These are phyloP conservation scores for Enteromius viviparus DNA, from an alignment of 2,797 vertebrate species.

Conservation along the genomic window DNA sequence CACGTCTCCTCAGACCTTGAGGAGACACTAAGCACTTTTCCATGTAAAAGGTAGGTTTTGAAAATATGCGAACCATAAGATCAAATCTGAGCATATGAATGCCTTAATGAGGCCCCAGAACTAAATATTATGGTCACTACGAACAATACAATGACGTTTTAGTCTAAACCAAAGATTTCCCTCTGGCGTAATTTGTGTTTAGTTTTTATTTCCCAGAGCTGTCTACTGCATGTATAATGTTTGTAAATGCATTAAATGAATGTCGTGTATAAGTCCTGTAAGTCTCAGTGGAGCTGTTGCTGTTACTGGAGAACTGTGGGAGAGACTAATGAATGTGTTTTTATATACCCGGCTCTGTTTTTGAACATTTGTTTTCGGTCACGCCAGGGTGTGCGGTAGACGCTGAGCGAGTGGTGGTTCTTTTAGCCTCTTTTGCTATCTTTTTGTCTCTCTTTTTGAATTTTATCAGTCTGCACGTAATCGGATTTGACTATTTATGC, in stretches of 20 bases:
- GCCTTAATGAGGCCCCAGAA: neutral
- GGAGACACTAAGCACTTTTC: neutral
- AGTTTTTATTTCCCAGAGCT: neutral
- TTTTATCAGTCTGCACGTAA: neutral
- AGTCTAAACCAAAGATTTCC: constrained; percentile 16
- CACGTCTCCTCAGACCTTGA: neutral
- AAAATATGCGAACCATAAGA: neutral
- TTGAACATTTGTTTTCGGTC: constrained; percentile 47
- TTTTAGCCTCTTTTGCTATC: neutral
- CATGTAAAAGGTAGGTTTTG: neutral
- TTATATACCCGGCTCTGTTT: neutral
- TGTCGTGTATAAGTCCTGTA: neutral
- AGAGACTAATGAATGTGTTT: constrained; percentile 2
- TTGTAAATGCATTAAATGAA: constrained; percentile 5
- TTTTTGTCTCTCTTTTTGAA: neutral
- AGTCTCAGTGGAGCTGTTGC: neutral
- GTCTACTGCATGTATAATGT: constrained; percentile 11
- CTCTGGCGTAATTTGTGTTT: neutral
- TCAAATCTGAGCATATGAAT: neutral
- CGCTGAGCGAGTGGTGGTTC: constrained; percentile 5
- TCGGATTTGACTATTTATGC: neutral
- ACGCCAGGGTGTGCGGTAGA: neutral
- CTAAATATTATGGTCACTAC: constrained; percentile 25
- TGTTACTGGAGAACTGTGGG: constrained; percentile 36
- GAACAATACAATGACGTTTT: constrained; percentile 21